Evolutionary conservation across 2,113 vertebrate species (phyloP), one percentile per base, ranked within the genome.

Genomic region (Phaetusa simplex): DNA sequence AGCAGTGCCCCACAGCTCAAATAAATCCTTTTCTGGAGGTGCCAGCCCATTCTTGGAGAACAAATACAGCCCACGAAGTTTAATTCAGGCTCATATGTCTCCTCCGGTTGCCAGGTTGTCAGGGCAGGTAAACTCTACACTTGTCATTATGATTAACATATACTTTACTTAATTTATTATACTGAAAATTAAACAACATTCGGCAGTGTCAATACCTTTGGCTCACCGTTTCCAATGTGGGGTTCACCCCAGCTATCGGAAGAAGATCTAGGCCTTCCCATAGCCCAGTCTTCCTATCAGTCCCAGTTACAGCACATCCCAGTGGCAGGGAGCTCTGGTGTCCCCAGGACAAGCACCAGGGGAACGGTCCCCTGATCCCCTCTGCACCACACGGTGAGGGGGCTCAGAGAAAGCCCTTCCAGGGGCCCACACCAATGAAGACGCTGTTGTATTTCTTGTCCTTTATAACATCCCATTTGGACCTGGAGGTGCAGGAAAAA

Each of bases 251-350:
- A 83, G 5, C 8, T n/a, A 24, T 22, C 17, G 7, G 34, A 86
- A 34, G 34, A 71, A 69, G 36, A 32, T 30, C 8, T 12, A 18
- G 67, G 6, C 13, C 21, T 66, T 77, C 50, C 67, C 62, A 50
- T 30, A 86, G 40, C 58, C 29, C 4, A 1, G 9, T 90, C 8
- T 61, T 89, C 32, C 19, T 43, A 12, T 38, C 30, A 23, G 12
- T 70, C 43, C 74, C 64, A 19, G n/a, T 32, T 45, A 32, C 55
- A 74, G 16, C 38, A 50, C 1, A 5, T 70, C 23, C 67, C 55
- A 71, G 26, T 2, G 15, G 19, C 24, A 42, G 34, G 36, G 36
- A 77, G 8, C 10, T 22, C 36, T 2, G 0, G 6, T 0, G 0
- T 27, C 21, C 38, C 36, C 30, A 47, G 15, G 16, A 34, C 27